phyloP scores from a whole-genome alignment of 2,797 vertebrate genomes.

The Catharus ustulatus region DNA sequence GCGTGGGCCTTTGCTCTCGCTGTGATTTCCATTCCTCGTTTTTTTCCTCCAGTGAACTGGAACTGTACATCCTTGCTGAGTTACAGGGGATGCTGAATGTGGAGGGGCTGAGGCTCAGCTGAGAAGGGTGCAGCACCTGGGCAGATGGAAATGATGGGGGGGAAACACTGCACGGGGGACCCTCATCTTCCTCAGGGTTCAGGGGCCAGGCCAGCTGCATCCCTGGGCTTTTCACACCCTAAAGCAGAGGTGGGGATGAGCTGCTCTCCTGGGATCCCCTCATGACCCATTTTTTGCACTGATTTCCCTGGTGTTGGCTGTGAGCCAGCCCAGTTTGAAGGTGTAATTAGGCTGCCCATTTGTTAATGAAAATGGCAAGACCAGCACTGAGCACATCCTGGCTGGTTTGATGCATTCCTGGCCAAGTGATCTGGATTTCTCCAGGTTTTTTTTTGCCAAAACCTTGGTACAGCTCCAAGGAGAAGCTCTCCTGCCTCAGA shows the following conservation, averaged over 20 bases:
- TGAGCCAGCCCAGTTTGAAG: not conserved
- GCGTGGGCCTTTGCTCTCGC: not conserved
- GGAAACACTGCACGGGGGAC: accelerated
- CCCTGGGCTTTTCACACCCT: not conserved
- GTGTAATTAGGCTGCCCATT: not conserved
- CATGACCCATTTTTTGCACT: not conserved
- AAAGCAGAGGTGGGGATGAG: not conserved
- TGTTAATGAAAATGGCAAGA: not conserved
- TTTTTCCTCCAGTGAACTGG: not conserved
- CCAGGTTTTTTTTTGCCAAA: not conserved
- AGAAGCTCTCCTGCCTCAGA: not conserved
- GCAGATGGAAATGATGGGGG: not conserved
- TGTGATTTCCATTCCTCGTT: not conserved
- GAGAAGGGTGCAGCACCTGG: not conserved
- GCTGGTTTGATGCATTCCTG: not conserved
- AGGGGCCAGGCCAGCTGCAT: not conserved
- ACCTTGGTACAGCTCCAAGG: not conserved
- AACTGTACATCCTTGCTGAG: not conserved
- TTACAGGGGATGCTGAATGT: not conserved
- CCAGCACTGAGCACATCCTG: not conserved
- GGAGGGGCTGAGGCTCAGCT: not conserved
- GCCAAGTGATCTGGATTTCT: not conserved
- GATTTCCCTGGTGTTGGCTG: not conserved
- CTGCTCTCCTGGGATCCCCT: not conserved
- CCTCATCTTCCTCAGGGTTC: not conserved